These are phyloP conservation scores for Vulpes ferrilata DNA, from an alignment of 2,113 vertebrate genomes.

Conservation along the genomic window DNA sequence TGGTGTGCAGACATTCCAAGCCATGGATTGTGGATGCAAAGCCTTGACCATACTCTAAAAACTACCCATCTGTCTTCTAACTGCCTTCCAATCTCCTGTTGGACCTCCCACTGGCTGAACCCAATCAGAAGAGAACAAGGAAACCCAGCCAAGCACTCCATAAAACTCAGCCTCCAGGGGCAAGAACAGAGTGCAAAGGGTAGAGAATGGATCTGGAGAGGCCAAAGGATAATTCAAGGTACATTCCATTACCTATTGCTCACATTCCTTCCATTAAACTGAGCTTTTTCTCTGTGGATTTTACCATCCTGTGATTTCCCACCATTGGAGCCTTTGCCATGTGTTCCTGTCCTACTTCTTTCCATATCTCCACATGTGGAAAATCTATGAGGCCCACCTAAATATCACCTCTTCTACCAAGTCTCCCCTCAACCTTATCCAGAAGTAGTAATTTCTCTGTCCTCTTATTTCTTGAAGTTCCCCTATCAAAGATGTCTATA, in stretches of 20 bases:
- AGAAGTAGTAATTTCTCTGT: neutral
- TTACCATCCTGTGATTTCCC: neutral
- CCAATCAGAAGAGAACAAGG: neutral
- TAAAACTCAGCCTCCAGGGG: neutral
- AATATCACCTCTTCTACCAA: neutral
- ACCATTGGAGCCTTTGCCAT: rapidly evolving
- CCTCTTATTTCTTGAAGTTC: neutral
- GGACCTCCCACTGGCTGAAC: neutral
- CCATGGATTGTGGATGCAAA: neutral
- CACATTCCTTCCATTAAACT: neutral
- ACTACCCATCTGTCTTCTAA: neutral
- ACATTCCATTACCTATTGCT: neutral
- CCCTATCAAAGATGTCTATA: neutral
- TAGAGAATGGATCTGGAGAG: neutral
- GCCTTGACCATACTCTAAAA: neutral
- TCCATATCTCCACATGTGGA: neutral
- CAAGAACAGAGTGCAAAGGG: neutral
- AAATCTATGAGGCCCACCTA: neutral
- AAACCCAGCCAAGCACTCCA: neutral
- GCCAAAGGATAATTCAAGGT: rapidly evolving
- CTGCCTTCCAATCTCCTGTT: neutral
- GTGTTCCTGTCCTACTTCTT: neutral
- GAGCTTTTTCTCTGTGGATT: neutral
- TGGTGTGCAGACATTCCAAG: neutral
- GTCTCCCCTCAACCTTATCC: neutral